Evolutionary conservation across 1,140 invertebrate genomes (phyloP), one percentile per base, ranked within the genome.

Genomic region (Pentalonia nigronervosa): DNA sequence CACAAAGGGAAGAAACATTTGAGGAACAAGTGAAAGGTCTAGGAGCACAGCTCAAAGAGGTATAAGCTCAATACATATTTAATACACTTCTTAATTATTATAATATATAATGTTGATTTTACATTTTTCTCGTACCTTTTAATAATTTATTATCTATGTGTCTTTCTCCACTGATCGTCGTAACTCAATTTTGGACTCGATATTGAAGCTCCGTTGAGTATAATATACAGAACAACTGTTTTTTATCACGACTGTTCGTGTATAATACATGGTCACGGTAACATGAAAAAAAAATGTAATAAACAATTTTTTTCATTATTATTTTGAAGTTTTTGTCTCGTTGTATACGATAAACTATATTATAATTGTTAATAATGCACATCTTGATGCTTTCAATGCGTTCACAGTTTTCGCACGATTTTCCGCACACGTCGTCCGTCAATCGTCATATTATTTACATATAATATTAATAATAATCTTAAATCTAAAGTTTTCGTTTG

Each of bases 1-100:
- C 98, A 95, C 98, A 99, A 96, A 98, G 98, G 96, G 99, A 99
- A 96, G 99, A 99, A 96, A 97, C 97, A 94, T 99, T 98, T 96
- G 98, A 99, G 95, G 97, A 97, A 95, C 98, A 98, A 96, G 98
- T 99, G 94, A 98, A 99, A 96, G 96, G 98, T 95, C 96, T 99
- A 95, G 97, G 98, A 95, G 97, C 97, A 95, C 97, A 98, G 96
- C 97, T 99, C 94, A 98, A 98, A 97, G 98, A 99, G 98, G 98
- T 99, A 25, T 89, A 45, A 47, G 56, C 23, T 84, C 41, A 60
- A 47, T 25, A 88, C 47, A 56, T 53, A 81, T 81, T 45, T 41
- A 47, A 41, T 50, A 87, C 30, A 36, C 14, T 60, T 60, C 45
- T 11, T 36, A 56, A 56, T 56, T 87, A 87, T 87, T 48, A 87